Base-by-base conservation (phyloP, 1,140 invertebrate species). In the Gyrodactylus bullatarudis region DNA sequence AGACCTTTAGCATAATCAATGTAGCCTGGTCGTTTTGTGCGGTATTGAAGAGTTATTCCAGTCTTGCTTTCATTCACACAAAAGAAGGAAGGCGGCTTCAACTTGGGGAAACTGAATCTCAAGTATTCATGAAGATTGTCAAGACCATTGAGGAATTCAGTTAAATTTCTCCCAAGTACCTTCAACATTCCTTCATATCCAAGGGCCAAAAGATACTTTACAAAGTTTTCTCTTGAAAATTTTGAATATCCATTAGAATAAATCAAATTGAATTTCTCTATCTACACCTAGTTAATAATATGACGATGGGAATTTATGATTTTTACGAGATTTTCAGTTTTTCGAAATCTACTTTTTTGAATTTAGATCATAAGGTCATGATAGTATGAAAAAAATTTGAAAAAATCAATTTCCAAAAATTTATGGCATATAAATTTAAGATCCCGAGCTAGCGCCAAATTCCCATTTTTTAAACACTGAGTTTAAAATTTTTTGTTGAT, bases 1-100 rank as follows among this genome's bases (percentile, higher is more conserved):
- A 95, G 91, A 1, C 92, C 92, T 86, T 92, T 93, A 0, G 91
- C 91, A 78, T 96, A 97, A 80, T 91, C 90, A 0, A 94, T 86
- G 79, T 91, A 95, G 0, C 91, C 91, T 72, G 87, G 84, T 74
- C 91, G 80, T 81, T 91, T 92, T 74, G 89, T 92, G 69, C 91
- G 84, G 75, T 81, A 81, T 81, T 95, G 91, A 34, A 96, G 83
- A 0, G 89, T 90, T 68, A 95, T 82, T 1, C 92, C 91, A 1
- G 78, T 78, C 16, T 87, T 84, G 0, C 88, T 89, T 80, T 97
- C 92, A 78, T 91, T 89, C 80, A 94, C 90, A 78, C 91, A 92
- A 76, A 93, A 93, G 78, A 95, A 95, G 73, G 89, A 92, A 0
- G 92, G 92, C 0, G 92, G 89, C 75, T 86, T 81, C 85, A 92